Conservation (phyloP, 2,888 invertebrate species). For the Plagodis dolabraria region DNA sequence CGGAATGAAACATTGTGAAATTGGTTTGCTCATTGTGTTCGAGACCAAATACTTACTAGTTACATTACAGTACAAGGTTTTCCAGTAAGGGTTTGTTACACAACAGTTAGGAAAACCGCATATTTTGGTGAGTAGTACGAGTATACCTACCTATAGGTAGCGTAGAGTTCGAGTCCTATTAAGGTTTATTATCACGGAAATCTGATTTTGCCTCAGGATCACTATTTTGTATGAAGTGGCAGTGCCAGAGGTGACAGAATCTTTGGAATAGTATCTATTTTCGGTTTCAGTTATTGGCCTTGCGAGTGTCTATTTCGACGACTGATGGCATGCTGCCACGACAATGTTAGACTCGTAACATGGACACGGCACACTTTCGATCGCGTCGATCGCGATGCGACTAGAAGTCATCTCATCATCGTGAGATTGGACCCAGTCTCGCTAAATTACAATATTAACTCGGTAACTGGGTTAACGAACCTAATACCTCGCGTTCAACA, state of each 20-base stretch:
- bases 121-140: too few relatives aligned
- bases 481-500: conserved; percentile 55
- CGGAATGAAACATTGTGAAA: conserved; percentile 19
- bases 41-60: neutral
- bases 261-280: conserved; percentile 56
- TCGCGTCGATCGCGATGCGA: conserved; percentile 43
- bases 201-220: too few relatives aligned
- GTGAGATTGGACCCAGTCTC: conserved; percentile 57
- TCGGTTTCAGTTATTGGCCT: conserved; percentile 74
- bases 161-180: too few relatives aligned
- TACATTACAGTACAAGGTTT: neutral
- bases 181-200: too few relatives aligned
- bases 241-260: conserved; percentile 27
- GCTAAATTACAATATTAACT: conserved; percentile 73
- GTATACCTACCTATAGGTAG: too few relatives aligned
- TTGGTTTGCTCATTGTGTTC: conserved; percentile 12
- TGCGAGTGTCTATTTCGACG: conserved; percentile 69
- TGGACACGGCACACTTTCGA: conserved; percentile 70
- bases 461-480: conserved; percentile 83
- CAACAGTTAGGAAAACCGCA: too few relatives aligned
- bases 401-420: conserved; percentile 20
- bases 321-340: conserved; percentile 74
- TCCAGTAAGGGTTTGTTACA: too few relatives aligned
- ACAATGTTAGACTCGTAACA: conserved; percentile 62
- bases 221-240: conserved; percentile 1